Base-by-base conservation (phyloP, 2,113 vertebrate genomes). In the Pachypanchax playfairii region DNA sequence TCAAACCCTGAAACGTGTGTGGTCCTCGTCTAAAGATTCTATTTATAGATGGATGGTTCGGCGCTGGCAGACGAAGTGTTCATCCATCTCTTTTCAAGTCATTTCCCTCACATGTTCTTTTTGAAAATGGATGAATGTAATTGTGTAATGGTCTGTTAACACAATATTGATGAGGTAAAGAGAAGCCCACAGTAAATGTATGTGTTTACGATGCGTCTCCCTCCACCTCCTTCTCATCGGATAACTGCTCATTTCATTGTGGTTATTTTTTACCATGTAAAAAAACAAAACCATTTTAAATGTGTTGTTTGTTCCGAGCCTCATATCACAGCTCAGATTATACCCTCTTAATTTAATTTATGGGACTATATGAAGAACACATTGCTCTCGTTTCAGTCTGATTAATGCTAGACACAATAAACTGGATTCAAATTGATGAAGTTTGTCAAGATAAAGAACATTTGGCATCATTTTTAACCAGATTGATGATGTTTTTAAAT, bases 151-250 rank as follows among this genome's bases (percentile, higher is more conserved):
- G 70, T 70, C 67, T 71, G 55, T 83, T 79, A 83, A 62, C 25
- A 10, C 56, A 70, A 47, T 77, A 79, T 71, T 80, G 70, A 85
- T 81, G 79, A 39, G 26, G 43, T 79, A 74, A 82, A 75, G 63
- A 75, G 66, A 73, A 64, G 42, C 50, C 48, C 42, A 52, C 56
- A 77, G 56, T 79, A 77, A 77, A 85, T 77, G 29, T 60, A 67
- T 65, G 66, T 65, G 56, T 79, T 77, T 70, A 50, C 57, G 67
- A 63, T 35, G 29, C 17, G n/a, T 33, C n/a, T 29, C n/a, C 17
- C 13, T 18, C 39, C 65, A 66, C 41, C 22, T 14, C 55, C 25
- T 43, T 36, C 36, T 9, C 26, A 47, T 24, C 18, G n/a, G 10
- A 29, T 60, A 29, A 63, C 70, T 55, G 65, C 75, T 80, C 44